Base-by-base conservation (phyloP, 2,888 invertebrate genomes). In the Nysson spinosus region DNA sequence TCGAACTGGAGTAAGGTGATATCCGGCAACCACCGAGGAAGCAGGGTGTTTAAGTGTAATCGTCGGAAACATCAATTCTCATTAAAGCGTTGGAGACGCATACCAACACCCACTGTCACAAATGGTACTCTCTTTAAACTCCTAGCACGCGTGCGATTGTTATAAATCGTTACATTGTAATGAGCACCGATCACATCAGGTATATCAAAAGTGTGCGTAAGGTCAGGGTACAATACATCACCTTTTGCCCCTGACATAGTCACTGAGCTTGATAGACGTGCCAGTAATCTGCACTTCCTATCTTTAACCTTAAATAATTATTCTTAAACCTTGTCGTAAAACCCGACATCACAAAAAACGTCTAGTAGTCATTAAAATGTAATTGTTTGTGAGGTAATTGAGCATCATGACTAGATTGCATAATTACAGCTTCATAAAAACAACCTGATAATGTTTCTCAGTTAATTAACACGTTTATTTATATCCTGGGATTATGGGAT, bases 51-150 rank as follows among this genome's bases (percentile, higher is more conserved):
- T 79, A 72, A 77, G 61, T 57, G 69, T 83, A 83, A 83, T 83
- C 72, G 81, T 83, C 81, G 83, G 83, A 83, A 81, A 83, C 83
- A 83, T 83, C 81, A 83, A 83, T 83, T 81, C 79, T 80, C 79
- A 74, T 83, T 75, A 72, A 71, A 74, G 72, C 72, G 71, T 77
- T 77, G 76, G 75, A 79, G 78, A 81, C 69, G 72, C 67, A 75
- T 75, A 80, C 72, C 75, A 68, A 77, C 72, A 71, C 66, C 64
- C 62, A 72, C 64, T 37, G 42, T 20, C 11, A 6, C 20, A 20
- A 40, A 28, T 22, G 44, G 39, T 12, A 11, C 39, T 43, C 24
- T 28, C 24, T 22, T 32, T 37, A 19, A 16, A 16, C 40, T 14
- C 11, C 6, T 24, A 20, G n/a, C 16, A 28, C 30, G 37, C 34